Conservation (phyloP, 2,888 invertebrate genomes). For the Stenchaetothrips biformis region DNA sequence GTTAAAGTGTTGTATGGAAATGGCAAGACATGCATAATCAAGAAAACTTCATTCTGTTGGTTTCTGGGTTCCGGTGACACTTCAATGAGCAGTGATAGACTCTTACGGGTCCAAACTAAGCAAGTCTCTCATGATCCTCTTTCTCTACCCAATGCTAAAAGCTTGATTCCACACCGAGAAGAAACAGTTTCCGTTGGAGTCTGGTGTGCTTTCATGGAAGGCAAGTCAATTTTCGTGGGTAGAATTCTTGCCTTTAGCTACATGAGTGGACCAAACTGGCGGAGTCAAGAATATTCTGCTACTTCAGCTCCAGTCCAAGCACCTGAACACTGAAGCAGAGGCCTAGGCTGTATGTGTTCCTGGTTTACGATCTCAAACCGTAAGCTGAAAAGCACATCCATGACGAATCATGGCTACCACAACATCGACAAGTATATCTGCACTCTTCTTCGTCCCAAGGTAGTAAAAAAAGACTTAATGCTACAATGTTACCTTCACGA, state of each 20-base stretch:
- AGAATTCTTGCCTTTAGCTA: conserved; percentile 8
- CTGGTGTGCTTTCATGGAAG: background rate
- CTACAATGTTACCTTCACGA: conserved; percentile 1
- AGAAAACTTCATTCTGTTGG: background rate
- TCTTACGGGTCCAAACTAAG: background rate
- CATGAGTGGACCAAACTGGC: background rate
- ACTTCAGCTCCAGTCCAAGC: background rate
- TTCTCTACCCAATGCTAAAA: background rate
- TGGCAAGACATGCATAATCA: background rate
- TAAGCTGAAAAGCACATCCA: conserved; percentile 3
- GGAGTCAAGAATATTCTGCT: background rate
- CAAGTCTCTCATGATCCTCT: background rate
- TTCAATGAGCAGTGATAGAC: background rate
- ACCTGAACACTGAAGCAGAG: background rate
- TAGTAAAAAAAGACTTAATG: background rate
- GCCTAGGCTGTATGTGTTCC: conserved; percentile 5
- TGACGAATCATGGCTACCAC: background rate
- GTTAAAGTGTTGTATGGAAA: background rate
- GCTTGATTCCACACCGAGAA: background rate
- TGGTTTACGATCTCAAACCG: conserved; percentile 1
- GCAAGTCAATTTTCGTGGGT: background rate
- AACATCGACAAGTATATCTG: background rate
- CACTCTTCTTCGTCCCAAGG: conserved; percentile 2
- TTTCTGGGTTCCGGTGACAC: background rate
- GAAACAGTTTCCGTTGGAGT: background rate